These are phyloP conservation scores for Onychomys leucogaster DNA, from an alignment of 2,797 vertebrate genomes.

Conservation along the genomic window DNA sequence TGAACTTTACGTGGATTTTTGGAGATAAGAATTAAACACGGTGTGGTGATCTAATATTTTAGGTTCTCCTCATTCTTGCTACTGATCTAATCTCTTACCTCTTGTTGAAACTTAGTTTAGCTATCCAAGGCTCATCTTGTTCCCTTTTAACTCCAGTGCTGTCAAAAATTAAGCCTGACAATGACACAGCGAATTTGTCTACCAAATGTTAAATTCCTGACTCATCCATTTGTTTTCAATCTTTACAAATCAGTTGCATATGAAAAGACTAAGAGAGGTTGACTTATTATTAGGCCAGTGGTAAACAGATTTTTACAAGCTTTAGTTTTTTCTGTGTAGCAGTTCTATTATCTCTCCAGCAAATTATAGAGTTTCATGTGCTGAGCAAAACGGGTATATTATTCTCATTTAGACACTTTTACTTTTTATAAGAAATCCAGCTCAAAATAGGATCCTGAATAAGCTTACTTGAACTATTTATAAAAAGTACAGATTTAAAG, in stretches of 20 bases:
- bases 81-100: not conserved
- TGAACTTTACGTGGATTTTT: not conserved
- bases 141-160: slow-evolving; percentile 19
- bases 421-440: slow-evolving; percentile 69
- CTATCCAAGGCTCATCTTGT: not conserved
- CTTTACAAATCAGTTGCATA: slow-evolving; percentile 57
- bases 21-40: not conserved
- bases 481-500: slow-evolving; percentile 52
- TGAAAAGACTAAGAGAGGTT: slow-evolving; percentile 26
- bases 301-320: slow-evolving; percentile 62
- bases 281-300: slow-evolving; percentile 61
- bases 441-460: slow-evolving; percentile 66
- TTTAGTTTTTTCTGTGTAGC: slow-evolving; percentile 56
- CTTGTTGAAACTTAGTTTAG: not conserved
- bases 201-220: slow-evolving; percentile 36
- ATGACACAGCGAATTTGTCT: not conserved
- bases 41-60: not conserved
- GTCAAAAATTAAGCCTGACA: not conserved
- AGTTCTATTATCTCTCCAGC: slow-evolving; percentile 62
- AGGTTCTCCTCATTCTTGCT: not conserved
- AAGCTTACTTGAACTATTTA: slow-evolving; percentile 58
- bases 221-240: slow-evolving; percentile 30
- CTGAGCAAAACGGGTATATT: slow-evolving; percentile 69
- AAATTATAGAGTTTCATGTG: slow-evolving; percentile 74
- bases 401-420: slow-evolving; percentile 69